phyloP scores from a whole-genome alignment of 2,113 vertebrate genomes.

The Strix aluco region DNA sequence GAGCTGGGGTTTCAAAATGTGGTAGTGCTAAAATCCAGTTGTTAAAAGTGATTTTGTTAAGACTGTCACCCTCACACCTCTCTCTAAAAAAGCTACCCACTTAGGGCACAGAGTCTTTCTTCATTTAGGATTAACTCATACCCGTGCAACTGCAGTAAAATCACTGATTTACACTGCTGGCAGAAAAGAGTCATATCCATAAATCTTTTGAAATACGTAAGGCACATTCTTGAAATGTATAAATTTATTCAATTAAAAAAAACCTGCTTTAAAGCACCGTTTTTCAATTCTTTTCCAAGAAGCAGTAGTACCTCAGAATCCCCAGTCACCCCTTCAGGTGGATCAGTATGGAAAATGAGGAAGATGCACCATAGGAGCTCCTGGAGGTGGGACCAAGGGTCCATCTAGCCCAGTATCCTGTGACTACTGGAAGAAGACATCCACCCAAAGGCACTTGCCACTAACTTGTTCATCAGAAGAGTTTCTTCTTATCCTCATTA shows the following conservation, averaged over 20 bases:
- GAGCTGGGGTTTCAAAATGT: background rate
- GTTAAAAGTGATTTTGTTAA: background rate
- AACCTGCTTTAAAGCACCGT: background rate
- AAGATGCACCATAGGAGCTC: background rate
- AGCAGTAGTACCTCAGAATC: background rate
- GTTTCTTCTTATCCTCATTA: background rate
- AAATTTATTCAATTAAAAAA: background rate
- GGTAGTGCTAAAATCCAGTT: background rate
- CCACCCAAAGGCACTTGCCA: background rate
- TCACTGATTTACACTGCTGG: background rate
- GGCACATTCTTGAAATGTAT: background rate
- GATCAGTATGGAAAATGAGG: background rate
- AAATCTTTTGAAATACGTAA: background rate
- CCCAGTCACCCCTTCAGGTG: background rate
- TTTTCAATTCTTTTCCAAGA: background rate
- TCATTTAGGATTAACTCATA: slow-evolving; percentile 15
- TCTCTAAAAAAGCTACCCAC: background rate
- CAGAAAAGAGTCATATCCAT: background rate
- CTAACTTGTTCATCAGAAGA: background rate
- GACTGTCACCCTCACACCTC: background rate
- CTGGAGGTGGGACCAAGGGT: background rate
- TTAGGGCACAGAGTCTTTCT: background rate
- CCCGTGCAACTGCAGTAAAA: background rate
- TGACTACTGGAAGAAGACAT: background rate
- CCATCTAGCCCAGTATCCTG: background rate